Evolutionary conservation across 30 jellyfish, hydroid and myxozoan genomes (phyloP).

Genomic region (Turritopsis rubra): DNA sequence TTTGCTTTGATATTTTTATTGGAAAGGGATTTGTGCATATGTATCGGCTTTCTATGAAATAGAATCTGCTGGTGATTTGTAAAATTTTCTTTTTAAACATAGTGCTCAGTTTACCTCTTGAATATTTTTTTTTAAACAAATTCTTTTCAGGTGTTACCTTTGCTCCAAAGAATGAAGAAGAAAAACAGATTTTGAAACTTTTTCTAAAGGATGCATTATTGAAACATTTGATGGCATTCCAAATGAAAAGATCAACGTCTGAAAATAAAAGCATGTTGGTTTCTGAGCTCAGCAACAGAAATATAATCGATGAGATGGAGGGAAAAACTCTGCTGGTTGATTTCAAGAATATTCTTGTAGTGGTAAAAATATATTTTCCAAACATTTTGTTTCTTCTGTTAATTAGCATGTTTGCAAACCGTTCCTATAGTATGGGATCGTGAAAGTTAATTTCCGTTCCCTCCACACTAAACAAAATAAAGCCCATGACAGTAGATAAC

Average conservation of each 20-base stretch:
- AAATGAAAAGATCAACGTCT: background rate
- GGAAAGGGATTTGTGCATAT: too few species aligned
- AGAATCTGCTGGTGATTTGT: too few species aligned
- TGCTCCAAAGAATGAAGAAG: background rate
- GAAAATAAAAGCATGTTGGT: background rate
- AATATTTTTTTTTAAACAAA: too few species aligned
- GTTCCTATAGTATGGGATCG: too few species aligned
- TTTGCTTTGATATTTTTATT: too few species aligned
- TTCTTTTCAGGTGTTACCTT: background rate
- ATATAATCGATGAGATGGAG: background rate
- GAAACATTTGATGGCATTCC: background rate
- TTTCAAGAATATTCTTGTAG: background rate
- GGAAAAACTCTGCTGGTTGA: background rate
- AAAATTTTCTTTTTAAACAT: too few species aligned
- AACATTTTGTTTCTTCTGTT: background rate
- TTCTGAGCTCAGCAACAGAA: background rate
- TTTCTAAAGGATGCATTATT: background rate
- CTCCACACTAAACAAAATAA: too few species aligned
- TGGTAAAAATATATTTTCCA: background rate
- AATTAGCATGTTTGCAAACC: too few species aligned
- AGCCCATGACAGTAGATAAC: too few species aligned
- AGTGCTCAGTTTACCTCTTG: too few species aligned
- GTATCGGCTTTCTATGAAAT: too few species aligned
- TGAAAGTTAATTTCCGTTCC: too few species aligned
- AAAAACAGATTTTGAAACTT: background rate